These are phyloP conservation scores for Papilio glaucus DNA, from an alignment of 1,140 invertebrate species.

Conservation along the genomic window DNA sequence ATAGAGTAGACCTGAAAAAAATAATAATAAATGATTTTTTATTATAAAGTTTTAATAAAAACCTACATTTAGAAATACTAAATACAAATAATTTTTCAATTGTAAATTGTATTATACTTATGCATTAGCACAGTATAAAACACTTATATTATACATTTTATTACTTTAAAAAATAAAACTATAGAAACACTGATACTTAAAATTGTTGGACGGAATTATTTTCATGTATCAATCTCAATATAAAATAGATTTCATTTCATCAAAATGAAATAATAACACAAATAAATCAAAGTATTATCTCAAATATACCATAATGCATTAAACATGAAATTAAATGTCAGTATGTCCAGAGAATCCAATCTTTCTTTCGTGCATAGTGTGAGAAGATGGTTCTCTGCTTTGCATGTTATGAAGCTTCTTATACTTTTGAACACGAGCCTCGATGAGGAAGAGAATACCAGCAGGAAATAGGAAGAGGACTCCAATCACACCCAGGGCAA, in stretches of 20 bases:
- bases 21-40: not conserved
- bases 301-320: not conserved
- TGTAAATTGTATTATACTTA: not conserved
- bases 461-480: conserved; percentile 88
- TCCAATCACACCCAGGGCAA: conserved; percentile 92
- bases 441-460: conserved; percentile 91
- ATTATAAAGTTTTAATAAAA: not conserved
- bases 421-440: conserved; percentile 89
- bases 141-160: not conserved
- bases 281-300: not conserved
- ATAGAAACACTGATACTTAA: not conserved
- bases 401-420: conserved; percentile 88
- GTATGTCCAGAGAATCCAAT: conserved; percentile 81
- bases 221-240: not conserved
- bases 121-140: not conserved
- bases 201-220: conserved; percentile 12
- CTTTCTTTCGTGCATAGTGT: conserved; percentile 84
- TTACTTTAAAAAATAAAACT: not conserved
- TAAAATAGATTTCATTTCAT: not conserved
- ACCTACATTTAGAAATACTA: not conserved
- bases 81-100: not conserved
- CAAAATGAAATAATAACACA: not conserved
- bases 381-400: conserved; percentile 85
- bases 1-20: not conserved
- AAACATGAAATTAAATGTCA: conserved; percentile 78